Evolutionary conservation across 2,888 invertebrate species (phyloP), one percentile per base, ranked within the genome.

Genomic region (Plutella xylostella): DNA sequence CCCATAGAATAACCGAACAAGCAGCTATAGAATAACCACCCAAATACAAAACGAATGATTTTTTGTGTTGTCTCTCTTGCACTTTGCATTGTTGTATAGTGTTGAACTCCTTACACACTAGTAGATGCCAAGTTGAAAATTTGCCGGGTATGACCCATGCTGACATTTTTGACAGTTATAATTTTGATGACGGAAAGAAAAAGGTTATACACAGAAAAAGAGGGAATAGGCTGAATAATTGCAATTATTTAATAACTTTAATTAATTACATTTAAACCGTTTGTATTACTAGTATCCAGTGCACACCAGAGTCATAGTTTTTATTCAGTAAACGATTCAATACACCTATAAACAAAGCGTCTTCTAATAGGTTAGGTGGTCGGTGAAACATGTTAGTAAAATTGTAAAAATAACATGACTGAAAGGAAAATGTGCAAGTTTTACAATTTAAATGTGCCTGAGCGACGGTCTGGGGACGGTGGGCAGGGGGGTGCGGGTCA

Each of bases 401-500:
- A 55, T 64, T 61, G 65, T 73, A 77, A 68, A 69, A 76, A 70
- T 83, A 82, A 73, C 77, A 83, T 83, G 83, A 83, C 77, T 73
- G 83, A 83, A 75, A 78, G 82, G 60, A 83, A 82, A 82, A 83
- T 83, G 83, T 83, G 83, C 76, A 83, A 82, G 64, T 83, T 82
- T 70, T 83, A 83, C 76, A 83, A 83, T 75, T 82, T 83, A 68
- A 83, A 83, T 65, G 79, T 82, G 67, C 83, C 83, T 66, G 82
- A 83, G 61, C 78, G 83, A 65, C 78, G 80, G 55, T 72, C 73
- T 51, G 79, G 74, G 45, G 80, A 78, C 43, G 66, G 61, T 55
- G 45, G 39, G 11, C 17, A 21, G 28, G n/a, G n/a, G n/a, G n/a
- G n/a, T n/a, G 55, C 61, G 48, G 21, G n/a, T 2, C 73, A 72